Evolutionary conservation across 64 coral and sea anemone genomes (phyloP).

Genomic region (Trachythela sp.): DNA sequence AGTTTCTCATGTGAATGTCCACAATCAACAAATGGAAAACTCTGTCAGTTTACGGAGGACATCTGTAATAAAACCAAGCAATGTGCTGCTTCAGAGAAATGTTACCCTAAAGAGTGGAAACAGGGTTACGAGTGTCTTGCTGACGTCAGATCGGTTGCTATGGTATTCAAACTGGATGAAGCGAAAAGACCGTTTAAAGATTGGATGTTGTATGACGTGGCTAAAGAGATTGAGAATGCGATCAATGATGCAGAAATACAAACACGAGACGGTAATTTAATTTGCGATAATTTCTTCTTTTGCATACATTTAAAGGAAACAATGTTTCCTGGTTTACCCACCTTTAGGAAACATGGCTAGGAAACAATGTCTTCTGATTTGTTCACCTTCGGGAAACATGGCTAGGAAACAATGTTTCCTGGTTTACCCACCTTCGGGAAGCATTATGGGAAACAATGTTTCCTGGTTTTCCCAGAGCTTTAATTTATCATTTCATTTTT

Average conservation of each 20-base stretch:
- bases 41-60: neutral
- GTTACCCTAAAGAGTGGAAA: neutral
- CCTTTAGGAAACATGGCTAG: neutral
- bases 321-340: neutral
- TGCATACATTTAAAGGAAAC: neutral
- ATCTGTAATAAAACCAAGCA: neutral
- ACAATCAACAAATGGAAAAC: neutral
- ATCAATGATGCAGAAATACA: neutral
- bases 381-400: neutral
- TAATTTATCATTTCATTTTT: neutral
- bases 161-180: neutral
- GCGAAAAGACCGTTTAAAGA: neutral
- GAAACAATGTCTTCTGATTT: neutral
- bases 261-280: neutral
- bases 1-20: neutral
- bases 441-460: neutral
- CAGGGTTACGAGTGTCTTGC: neutral
- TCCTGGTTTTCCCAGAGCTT: neutral
- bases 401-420: neutral
- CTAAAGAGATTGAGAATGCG: neutral
- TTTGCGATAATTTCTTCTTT: neutral
- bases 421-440: neutral
- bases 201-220: constrained; percentile 5
- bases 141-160: neutral
- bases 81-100: neutral